A percentile compares a stretch with the other conserved stretches of the same genome.
Evolutionary conservation across 2,113 vertebrate genomes (phyloP).

Genomic region (Buteo buteo): DNA sequence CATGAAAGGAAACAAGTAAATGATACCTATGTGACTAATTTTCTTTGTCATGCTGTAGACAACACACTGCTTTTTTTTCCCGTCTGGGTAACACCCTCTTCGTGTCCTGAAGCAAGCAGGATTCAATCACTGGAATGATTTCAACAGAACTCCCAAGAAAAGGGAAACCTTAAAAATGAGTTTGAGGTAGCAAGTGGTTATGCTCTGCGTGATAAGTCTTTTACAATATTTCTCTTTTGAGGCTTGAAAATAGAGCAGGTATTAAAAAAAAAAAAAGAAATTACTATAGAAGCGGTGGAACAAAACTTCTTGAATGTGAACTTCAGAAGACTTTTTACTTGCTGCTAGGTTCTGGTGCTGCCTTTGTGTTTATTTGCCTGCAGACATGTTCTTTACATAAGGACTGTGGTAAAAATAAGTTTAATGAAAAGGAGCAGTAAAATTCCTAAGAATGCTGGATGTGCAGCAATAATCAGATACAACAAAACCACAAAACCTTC

Average conservation of each 20-base stretch:
- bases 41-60: constrained; percentile 22
- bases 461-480: background rate
- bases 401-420: background rate
- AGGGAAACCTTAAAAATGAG: constrained; percentile 22
- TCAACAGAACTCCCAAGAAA: constrained; percentile 33
- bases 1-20: background rate
- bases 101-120: background rate
- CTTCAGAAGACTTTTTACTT: background rate
- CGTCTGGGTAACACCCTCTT: background rate
- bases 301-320: background rate
- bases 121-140: constrained; percentile 37
- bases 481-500: constrained; percentile 2
- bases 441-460: background rate
- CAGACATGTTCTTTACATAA: background rate
- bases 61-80: background rate
- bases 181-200: background rate
- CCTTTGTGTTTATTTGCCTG: background rate
- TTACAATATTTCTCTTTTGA: background rate
- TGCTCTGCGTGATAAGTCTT: background rate
- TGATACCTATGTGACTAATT: constrained; percentile 36
- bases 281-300: background rate
- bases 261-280: background rate
- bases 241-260: background rate
- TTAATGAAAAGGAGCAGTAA: background rate
- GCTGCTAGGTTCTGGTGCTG: background rate